phyloP scores from a whole-genome alignment of 2,888 invertebrate genomes.

The Drosophila longiperda region DNA sequence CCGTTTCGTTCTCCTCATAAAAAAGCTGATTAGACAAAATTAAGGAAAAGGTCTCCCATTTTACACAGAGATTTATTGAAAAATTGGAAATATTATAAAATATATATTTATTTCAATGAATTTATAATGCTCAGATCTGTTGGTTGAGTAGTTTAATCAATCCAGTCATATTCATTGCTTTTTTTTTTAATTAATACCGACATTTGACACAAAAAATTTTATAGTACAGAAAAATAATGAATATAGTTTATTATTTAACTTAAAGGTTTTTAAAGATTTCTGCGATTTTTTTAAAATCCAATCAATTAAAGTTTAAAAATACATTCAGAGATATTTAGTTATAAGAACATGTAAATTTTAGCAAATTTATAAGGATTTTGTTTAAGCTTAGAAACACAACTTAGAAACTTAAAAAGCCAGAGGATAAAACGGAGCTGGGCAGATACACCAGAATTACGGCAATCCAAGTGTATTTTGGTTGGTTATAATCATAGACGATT shows the following conservation, averaged over 20 bases:
- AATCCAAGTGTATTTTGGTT: too few relatives aligned
- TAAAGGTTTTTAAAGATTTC: not conserved
- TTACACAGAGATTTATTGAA: not conserved
- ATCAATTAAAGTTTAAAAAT: too few relatives aligned
- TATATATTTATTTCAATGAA: not conserved
- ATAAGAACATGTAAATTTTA: not conserved
- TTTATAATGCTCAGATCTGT: not conserved
- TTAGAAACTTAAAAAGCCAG: too few relatives aligned
- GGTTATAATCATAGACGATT: too few relatives aligned
- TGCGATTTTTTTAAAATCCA: not conserved
- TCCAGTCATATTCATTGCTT: not conserved
- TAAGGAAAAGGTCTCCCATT: too few relatives aligned
- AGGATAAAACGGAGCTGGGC: too few relatives aligned
- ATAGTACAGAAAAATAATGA: not conserved
- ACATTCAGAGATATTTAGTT: not conserved
- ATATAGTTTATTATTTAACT: not conserved
- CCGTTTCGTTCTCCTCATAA: not conserved
- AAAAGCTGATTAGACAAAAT: too few relatives aligned
- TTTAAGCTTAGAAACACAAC: too few relatives aligned
- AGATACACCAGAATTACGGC: too few relatives aligned
- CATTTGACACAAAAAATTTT: not conserved
- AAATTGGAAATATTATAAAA: not conserved
- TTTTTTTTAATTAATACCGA: not conserved
- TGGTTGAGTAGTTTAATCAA: not conserved
- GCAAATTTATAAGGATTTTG: rapidly evolving